Evolutionary conservation across 2,888 invertebrate genomes (phyloP).

Genomic region (Zygogramma bicolorata): DNA sequence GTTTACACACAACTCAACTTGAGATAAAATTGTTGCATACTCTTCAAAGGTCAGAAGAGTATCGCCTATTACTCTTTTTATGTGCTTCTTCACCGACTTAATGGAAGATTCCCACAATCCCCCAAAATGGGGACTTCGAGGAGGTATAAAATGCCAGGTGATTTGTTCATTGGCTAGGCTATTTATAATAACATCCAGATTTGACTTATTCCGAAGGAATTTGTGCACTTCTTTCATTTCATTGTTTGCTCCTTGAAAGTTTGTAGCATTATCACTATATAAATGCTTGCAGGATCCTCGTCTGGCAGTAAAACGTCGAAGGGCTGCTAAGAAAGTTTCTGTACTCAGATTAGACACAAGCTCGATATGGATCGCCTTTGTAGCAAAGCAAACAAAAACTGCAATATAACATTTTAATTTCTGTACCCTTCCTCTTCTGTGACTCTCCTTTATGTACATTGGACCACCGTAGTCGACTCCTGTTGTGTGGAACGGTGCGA

Average conservation of each 20-base stretch:
- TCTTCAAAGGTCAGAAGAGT: conserved; percentile 53
- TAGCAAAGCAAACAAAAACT: conserved; percentile 12
- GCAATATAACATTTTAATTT: neutral
- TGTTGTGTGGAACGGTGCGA: too few relatives aligned
- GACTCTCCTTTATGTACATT: neutral
- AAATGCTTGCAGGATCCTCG: neutral
- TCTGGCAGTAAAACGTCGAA: conserved; percentile 1
- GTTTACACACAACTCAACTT: conserved; percentile 56
- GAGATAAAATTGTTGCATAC: conserved; percentile 50
- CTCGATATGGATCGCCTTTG: conserved; percentile 19
- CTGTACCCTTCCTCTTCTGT: neutral
- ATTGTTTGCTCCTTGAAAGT: neutral
- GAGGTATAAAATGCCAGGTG: conserved; percentile 35
- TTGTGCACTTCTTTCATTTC: neutral
- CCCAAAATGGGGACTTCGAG: conserved; percentile 53
- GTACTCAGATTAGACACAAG: conserved; percentile 3
- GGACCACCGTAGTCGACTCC: neutral
- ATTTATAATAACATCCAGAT: neutral
- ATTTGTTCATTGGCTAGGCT: neutral
- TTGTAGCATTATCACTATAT: conserved; percentile 20
- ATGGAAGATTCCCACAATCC: conserved; percentile 51
- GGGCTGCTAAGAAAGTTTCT: conserved; percentile 2
- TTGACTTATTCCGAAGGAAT: neutral
- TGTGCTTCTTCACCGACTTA: conserved; percentile 49
- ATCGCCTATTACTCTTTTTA: conserved; percentile 27